Percentiles rank a stretch among this genome's conserved stretches.
Evolutionary conservation across 2,113 vertebrate genomes (phyloP).

Genomic region (Rhegmatorhina hoffmannsi): DNA sequence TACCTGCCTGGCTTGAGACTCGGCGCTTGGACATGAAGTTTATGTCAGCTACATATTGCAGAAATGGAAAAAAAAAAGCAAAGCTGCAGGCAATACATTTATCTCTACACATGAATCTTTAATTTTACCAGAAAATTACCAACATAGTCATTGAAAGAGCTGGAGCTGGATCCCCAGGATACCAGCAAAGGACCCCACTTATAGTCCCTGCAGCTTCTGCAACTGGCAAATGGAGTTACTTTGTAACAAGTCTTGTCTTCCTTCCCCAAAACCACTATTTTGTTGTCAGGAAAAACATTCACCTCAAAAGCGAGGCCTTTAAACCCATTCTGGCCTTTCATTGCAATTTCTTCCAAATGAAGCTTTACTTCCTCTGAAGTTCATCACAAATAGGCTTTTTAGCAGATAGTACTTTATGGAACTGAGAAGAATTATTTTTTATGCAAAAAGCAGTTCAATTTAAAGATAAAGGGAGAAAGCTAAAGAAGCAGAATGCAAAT

Average conservation of each 20-base stretch:
- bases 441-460: constrained; percentile 18
- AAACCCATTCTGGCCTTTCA: neutral
- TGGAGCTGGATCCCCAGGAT: neutral
- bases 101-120: neutral
- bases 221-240: neutral
- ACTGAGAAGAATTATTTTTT: neutral
- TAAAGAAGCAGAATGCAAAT: constrained; percentile 1
- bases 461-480: constrained; percentile 21
- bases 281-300: neutral
- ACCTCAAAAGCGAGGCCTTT: neutral
- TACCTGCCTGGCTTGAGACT: neutral
- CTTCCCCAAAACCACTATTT: neutral
- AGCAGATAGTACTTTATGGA: neutral
- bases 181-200: neutral
- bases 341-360: neutral
- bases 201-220: neutral
- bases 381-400: neutral
- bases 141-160: neutral
- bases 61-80: neutral
- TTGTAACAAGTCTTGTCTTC: neutral
- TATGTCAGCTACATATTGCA: neutral
- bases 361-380: neutral
- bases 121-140: neutral
- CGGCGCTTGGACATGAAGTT: neutral
- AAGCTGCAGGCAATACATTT: neutral